Conservation (phyloP, 1,140 invertebrate species). For the Drosophila trapezifrons region DNA sequence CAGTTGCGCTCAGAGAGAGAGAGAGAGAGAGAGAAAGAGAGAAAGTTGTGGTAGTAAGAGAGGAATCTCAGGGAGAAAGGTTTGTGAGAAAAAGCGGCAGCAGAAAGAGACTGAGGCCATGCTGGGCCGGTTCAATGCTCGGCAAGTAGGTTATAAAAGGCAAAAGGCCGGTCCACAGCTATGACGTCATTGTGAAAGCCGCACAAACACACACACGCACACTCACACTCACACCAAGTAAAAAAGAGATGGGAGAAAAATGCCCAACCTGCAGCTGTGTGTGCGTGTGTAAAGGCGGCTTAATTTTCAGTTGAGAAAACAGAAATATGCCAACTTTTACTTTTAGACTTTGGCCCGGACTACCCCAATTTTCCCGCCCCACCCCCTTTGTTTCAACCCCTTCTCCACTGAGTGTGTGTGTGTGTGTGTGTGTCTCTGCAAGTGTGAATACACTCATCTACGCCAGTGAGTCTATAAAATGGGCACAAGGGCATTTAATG, state of each 20-base stretch:
- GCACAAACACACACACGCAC: constrained; percentile 15
- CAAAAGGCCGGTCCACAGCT: constrained; percentile 55
- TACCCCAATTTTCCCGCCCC: constrained; percentile 20
- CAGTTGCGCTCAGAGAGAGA: constrained; percentile 29
- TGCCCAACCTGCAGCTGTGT: constrained; percentile 17
- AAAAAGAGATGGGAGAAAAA: constrained; percentile 9
- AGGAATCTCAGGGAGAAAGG: constrained; percentile 5
- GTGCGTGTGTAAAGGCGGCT: constrained; percentile 41
- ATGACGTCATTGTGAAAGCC: constrained; percentile 72
- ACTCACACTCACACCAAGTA: neutral
- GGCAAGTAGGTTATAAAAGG: constrained; percentile 72
- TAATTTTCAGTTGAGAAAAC: constrained; percentile 59
- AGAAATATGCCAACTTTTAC: constrained; percentile 47
- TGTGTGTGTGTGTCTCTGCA: constrained; percentile 29
- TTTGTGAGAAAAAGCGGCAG: neutral
- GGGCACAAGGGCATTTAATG: constrained; percentile 69
- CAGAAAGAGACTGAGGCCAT: neutral
- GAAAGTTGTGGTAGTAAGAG: constrained; percentile 2
- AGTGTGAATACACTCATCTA: constrained; percentile 48
- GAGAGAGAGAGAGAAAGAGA: neutral
- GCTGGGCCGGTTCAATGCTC: constrained; percentile 65
- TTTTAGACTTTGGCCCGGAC: constrained; percentile 27
- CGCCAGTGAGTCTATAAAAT: constrained; percentile 50
- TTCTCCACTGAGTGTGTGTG: constrained; percentile 19
- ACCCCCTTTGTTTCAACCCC: neutral